Base-by-base conservation (phyloP, 2,113 vertebrate genomes). In the Triplophysa siluroides region DNA sequence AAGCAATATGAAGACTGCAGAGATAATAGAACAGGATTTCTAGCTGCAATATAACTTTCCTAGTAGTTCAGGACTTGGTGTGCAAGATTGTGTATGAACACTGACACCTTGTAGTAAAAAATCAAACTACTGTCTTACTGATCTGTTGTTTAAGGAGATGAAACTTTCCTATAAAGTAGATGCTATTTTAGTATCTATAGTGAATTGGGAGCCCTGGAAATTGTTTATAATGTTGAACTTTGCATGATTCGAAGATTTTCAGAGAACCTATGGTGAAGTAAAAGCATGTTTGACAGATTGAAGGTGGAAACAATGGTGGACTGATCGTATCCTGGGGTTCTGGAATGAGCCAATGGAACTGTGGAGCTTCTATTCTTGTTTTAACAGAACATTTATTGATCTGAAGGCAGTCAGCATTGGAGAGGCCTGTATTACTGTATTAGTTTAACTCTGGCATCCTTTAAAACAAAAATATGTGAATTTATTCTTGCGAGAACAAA, bases 1-100 rank as follows among this genome's bases (percentile, higher is more conserved):
- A 71, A 71, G 69, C 50, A 56, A 56, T 72, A 38, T 56, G 19
- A 29, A 23, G 69, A 56, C 16, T 19, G 19, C 50, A 24, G 54
- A 43, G n/a, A 43, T 23, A 41, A 43, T 16, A 41, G 29, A 9
- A 70, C 45, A 33, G 52, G 29, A 43, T 60, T 58, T 60, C 11
- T 4, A 58, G 38, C 38, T 9, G n/a, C 71, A 60, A 73, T 60
- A 73, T 24, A 5, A 23, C 33, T 11, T 5, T 14, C 12, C 7
- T 24, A 23, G 14, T 11, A 18, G 4, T 54, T 16, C 47, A 26
- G 45, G 9, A 14, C 67, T 52, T 10, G 23, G n/a, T 43, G 8
- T 38, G 10, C 52, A 71, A 71, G 18, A 29, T 29, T 38, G 33
- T 38, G 33, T 16, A 70, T 70, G 1, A 45, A 2, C 43, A 45